These are phyloP conservation scores for Nasalis larvatus DNA, from an alignment of 2,113 vertebrate genomes.

Conservation along the genomic window DNA sequence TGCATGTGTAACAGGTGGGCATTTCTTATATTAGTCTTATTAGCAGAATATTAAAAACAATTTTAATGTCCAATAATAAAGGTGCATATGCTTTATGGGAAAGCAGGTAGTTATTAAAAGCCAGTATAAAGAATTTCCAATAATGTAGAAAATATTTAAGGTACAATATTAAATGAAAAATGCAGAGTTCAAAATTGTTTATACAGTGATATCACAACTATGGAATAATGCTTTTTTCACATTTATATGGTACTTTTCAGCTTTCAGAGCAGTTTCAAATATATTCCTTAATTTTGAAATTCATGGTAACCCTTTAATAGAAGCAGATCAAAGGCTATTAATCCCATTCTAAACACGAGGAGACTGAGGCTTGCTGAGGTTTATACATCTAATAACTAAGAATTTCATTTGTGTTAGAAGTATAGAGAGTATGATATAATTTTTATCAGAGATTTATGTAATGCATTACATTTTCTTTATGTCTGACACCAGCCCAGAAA, in stretches of 20 bases:
- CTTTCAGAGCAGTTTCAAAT: neutral
- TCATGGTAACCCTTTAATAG: neutral
- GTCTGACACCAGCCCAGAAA: neutral
- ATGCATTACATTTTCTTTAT: neutral
- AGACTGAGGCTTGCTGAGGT: neutral
- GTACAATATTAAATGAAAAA: neutral
- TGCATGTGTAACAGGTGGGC: neutral
- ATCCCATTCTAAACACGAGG: conserved; percentile 13
- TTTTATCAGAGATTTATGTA: neutral
- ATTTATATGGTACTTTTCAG: neutral
- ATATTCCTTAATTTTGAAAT: conserved; percentile 31
- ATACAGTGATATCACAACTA: neutral
- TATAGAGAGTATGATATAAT: neutral
- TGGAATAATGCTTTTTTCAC: neutral
- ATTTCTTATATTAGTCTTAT: conserved; percentile 7
- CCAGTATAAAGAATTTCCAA: neutral
- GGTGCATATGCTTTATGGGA: neutral
- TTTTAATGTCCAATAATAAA: neutral
- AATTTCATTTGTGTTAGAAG: neutral
- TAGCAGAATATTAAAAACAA: neutral
- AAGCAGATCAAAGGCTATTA: neutral
- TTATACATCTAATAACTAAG: neutral
- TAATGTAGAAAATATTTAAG: neutral
- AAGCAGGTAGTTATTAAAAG: neutral
- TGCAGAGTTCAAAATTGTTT: neutral